Evolutionary conservation across 2,888 invertebrate species (phyloP), one percentile per base, ranked within the genome.

Genomic region (Saturnia japonica): DNA sequence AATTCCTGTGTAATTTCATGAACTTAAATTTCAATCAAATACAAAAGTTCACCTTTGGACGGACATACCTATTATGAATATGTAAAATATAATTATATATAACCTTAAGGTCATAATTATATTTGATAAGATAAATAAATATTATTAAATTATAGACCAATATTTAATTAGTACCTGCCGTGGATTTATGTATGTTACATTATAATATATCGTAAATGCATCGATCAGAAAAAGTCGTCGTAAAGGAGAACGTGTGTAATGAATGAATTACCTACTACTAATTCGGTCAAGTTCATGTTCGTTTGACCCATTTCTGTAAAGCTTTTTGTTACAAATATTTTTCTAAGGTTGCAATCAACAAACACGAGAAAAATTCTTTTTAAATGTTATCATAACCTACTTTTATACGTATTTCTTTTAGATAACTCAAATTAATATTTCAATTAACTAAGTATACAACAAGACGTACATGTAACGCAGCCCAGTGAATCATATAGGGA

Each of bases 221-320:
- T 25, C 1, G 60, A 28, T 1, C 12, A 60, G 60, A 60, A 60
- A 64, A 64, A 64, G 62, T 64, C 16, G 62, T 16, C 40, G 1
- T 64, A 64, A 64, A 64, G 40, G 64, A 40, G 64, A 40, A 64
- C 64, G 8, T 64, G 64, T 64, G 19, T 64, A n/a, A 60, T 60
- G 57, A 64, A 57, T 57, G 16, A 25, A 57, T 57, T 22, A 57
- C n/a, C n/a, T n/a, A n/a, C 16, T 28, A 25, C 25, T 51, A 51
- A 51, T 51, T 51, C 1, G 19, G 28, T 1, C 40, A 9, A 40
- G 64, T 11, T 64, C 40, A 40, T 40, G 64, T 64, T 40, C 64
- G 40, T 40, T 40, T 64, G 40, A 64, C n/a, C 40, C 11, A 64
- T 9, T 60, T 60, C 6, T 60, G 14, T 60, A 60, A 28, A 28